phyloP scores from a whole-genome alignment of 2,888 invertebrate genomes.

The Agonopterix alstromeriana region DNA sequence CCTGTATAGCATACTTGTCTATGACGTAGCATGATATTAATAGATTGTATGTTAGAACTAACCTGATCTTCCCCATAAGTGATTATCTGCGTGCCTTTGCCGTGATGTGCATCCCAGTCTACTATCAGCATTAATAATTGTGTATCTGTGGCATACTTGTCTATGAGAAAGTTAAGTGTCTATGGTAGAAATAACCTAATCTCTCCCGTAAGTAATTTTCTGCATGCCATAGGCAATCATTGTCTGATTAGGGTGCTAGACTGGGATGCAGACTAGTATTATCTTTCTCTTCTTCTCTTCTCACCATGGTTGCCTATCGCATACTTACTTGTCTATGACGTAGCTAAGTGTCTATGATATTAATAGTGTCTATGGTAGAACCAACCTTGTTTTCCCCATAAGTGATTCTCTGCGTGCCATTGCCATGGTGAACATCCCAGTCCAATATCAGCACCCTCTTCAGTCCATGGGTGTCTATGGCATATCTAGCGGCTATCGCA shows the following conservation, averaged over 20 bases:
- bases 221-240: constrained; percentile 80
- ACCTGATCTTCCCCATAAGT: constrained; percentile 81
- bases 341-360: no score
- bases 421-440: constrained; percentile 98
- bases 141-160: constrained; percentile 79
- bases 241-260: constrained; percentile 82
- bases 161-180: no score
- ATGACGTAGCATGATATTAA: no score
- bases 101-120: constrained; percentile 98
- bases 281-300: constrained; percentile 39
- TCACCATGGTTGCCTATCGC: constrained; percentile 79
- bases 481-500: constrained; percentile 87
- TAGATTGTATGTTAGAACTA: constrained; percentile 2
- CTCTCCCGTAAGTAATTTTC: no score
- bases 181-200: no score
- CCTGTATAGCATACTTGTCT: no score
- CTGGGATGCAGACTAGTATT: constrained; percentile 77
- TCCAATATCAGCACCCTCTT: constrained; percentile 85
- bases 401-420: constrained; percentile 91
- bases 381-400: constrained; percentile 76
- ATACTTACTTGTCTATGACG: constrained; percentile 47
- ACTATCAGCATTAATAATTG: constrained; percentile 80
- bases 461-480: constrained; percentile 76
- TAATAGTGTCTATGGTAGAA: neutral
- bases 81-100: constrained; percentile 92